phyloP scores from a whole-genome alignment of 1,140 invertebrate genomes.

The Aplysia californica region DNA sequence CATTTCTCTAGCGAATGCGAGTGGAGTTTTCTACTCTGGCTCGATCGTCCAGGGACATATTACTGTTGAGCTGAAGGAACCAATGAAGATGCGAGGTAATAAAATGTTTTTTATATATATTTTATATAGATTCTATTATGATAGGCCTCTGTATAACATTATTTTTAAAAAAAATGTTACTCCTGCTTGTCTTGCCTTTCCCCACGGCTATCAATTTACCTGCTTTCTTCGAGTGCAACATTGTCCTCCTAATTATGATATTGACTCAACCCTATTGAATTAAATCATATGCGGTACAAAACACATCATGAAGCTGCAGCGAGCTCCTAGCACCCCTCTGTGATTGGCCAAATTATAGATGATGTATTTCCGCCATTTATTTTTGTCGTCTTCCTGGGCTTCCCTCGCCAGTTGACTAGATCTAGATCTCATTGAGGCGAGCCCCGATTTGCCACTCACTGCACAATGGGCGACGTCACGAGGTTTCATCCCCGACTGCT shows the following conservation, averaged over 20 bases:
- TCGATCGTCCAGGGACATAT: conserved; percentile 37
- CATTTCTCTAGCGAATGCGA: conserved; percentile 30
- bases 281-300: too few species aligned
- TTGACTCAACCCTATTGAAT: background rate
- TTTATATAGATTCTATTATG: background rate
- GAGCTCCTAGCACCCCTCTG: too few species aligned
- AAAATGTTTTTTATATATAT: background rate
- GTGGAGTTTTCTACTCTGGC: conserved; percentile 40
- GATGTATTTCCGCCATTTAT: too few species aligned
- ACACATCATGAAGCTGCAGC: too few species aligned
- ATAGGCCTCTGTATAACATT: background rate
- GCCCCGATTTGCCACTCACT: background rate
- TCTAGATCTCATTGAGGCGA: too few species aligned
- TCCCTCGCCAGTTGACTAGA: too few species aligned
- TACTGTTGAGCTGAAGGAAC: conserved; percentile 41
- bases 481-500: too few species aligned
- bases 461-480: background rate
- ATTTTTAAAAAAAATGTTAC: background rate
- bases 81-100: conserved; percentile 51
- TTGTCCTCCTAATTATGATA: background rate
- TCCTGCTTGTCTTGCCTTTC: too few species aligned
- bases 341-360: too few species aligned
- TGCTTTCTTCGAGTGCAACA: too few species aligned
- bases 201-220: background rate
- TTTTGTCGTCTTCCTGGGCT: too few species aligned